A percentile compares a stretch with the other conserved stretches of the same genome.
Conservation (phyloP, 2,888 invertebrate species). For the Baronia brevicornis region DNA sequence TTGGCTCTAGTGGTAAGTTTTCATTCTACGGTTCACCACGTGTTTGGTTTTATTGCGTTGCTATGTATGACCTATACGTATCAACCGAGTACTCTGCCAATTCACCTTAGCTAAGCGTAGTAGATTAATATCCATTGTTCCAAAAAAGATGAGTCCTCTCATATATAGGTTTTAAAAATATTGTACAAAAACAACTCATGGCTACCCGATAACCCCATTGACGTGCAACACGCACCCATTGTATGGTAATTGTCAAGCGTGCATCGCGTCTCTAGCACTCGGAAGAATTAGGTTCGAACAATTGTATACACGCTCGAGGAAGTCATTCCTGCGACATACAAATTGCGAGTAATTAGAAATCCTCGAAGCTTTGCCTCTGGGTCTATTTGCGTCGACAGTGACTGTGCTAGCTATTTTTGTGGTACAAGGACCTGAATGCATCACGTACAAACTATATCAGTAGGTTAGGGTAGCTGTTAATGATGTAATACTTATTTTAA, state of each 20-base stretch:
- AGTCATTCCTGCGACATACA: constrained; percentile 20
- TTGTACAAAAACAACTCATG: constrained; percentile 8
- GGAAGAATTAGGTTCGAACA: constrained; percentile 30
- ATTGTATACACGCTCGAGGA: constrained; percentile 31
- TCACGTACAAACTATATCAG: too few relatives aligned
- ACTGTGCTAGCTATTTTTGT: constrained; percentile 1
- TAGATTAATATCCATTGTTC: too few relatives aligned
- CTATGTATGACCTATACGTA: too few relatives aligned
- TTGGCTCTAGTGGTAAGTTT: too few relatives aligned
- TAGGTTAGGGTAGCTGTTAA: too few relatives aligned
- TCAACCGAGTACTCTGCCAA: too few relatives aligned
- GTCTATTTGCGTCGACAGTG: constrained; percentile 2
- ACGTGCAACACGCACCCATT: constrained; percentile 61
- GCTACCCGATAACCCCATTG: constrained; percentile 30
- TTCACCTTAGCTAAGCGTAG: too few relatives aligned
- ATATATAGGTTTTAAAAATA: not conserved
- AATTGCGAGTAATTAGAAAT: constrained; percentile 15
- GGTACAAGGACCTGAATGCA: too few relatives aligned
- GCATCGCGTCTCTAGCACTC: constrained; percentile 27
- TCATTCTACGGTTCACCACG: too few relatives aligned
- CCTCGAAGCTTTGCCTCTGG: not conserved
- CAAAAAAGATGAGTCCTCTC: too few relatives aligned
- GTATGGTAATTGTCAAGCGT: constrained; percentile 60
- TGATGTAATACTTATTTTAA: too few relatives aligned
- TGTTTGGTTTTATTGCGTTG: too few relatives aligned